Conservation (phyloP, 2,797 vertebrate genomes). For the Columba guinea region DNA sequence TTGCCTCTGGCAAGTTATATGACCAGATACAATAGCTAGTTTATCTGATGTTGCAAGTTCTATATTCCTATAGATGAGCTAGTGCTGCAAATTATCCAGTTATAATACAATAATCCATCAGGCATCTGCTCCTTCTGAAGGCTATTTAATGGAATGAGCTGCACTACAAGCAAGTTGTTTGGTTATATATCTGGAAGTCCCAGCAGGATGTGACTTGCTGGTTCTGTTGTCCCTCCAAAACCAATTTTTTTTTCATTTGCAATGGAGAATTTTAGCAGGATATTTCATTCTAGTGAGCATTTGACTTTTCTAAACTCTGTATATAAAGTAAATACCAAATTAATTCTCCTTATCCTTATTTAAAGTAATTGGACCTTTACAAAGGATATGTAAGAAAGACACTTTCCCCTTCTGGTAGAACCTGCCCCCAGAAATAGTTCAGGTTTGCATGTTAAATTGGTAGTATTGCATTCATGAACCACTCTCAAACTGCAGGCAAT, state of each 20-base stretch:
- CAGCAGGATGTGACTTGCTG: not conserved
- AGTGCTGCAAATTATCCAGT: conserved; percentile 13
- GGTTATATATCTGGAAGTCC: not conserved
- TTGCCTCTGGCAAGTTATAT: conserved; percentile 18
- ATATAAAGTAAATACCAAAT: not conserved
- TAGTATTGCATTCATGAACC: not conserved
- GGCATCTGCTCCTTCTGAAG: conserved; percentile 2
- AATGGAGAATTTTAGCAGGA: not conserved
- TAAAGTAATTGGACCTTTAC: not conserved
- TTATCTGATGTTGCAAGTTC: conserved; percentile 13
- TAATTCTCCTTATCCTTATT: not conserved
- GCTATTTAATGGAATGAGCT: not conserved
- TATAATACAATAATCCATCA: conserved; percentile 50
- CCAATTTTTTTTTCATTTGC: not conserved
- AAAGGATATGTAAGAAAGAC: not conserved
- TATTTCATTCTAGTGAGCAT: not conserved
- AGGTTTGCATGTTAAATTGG: not conserved
- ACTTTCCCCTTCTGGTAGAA: not conserved
- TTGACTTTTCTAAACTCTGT: not conserved
- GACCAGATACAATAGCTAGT: not conserved
- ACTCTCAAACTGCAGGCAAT: not conserved
- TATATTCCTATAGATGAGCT: not conserved
- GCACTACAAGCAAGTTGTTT: not conserved
- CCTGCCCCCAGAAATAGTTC: not conserved
- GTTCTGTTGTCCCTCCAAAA: not conserved